Evolutionary conservation across 2,888 invertebrate genomes (phyloP).

Genomic region (Schizaphis graminum): DNA sequence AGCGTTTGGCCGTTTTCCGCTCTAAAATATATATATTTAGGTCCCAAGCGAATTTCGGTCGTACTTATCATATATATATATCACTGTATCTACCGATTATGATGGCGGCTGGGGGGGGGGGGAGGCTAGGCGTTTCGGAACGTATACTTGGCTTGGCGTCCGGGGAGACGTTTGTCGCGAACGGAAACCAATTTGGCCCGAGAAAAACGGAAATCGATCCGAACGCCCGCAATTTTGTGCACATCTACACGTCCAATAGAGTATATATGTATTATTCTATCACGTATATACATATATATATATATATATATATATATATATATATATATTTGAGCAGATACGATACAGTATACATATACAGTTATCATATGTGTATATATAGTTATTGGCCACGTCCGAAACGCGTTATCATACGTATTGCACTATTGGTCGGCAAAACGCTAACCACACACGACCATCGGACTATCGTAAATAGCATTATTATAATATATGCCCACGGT

Average conservation of each 20-base stretch:
- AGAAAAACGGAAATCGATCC: slow-evolving; percentile 49
- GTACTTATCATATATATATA: slow-evolving; percentile 5
- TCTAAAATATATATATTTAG: background rate
- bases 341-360: background rate
- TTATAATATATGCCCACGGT: background rate
- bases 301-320: too few species aligned
- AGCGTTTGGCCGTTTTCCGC: slow-evolving; percentile 62
- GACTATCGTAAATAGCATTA: background rate
- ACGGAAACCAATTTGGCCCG: slow-evolving; percentile 32
- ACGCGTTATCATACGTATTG: slow-evolving; percentile 43
- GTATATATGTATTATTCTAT: background rate
- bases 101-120: background rate
- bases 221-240: background rate
- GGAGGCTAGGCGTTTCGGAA: background rate
- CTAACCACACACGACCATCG: background rate
- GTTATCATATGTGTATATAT: background rate
- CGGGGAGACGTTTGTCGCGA: slow-evolving; percentile 37
- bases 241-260: background rate
- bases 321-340: background rate
- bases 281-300: background rate
- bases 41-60: slow-evolving; percentile 21
- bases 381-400: slow-evolving; percentile 25
- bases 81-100: background rate
- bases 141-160: slow-evolving; percentile 20
- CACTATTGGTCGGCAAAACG: background rate